Percentiles rank a stretch among this genome's conserved stretches.
Evolutionary conservation across 1,140 invertebrate species (phyloP).

Genomic region (Diorhabda elongata): DNA sequence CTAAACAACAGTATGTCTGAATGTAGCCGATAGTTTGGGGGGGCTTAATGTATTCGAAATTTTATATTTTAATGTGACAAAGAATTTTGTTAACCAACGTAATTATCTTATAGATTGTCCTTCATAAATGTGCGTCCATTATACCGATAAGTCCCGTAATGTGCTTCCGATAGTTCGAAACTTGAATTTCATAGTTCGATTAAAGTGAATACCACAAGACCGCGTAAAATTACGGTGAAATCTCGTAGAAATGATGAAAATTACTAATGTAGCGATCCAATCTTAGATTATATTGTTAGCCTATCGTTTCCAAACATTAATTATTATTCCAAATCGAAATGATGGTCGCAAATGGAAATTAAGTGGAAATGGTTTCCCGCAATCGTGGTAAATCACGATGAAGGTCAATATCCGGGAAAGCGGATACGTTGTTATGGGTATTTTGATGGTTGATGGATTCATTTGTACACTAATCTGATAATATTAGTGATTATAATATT

Average conservation of each 20-base stretch:
- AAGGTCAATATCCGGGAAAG: constrained; percentile 15
- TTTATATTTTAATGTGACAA: too few relatives aligned
- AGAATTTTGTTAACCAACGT: too few relatives aligned
- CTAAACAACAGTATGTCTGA: too few relatives aligned
- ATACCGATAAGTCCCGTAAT: constrained; percentile 1
- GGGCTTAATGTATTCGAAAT: too few relatives aligned
- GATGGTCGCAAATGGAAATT: constrained; percentile 11
- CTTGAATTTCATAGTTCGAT: neutral
- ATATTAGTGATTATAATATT: too few relatives aligned
- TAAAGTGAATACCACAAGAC: neutral
- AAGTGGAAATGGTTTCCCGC: constrained; percentile 12
- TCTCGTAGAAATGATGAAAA: constrained; percentile 2
- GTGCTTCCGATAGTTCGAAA: neutral
- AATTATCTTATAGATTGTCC: too few relatives aligned
- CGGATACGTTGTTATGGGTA: neutral
- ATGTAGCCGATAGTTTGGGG: too few relatives aligned
- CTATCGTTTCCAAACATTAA: constrained; percentile 9
- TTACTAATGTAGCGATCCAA: constrained; percentile 3
- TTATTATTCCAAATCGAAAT: constrained; percentile 11
- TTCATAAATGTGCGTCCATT: neutral
- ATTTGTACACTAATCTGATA: too few relatives aligned
- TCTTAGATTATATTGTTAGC: constrained; percentile 12
- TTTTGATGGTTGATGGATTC: too few relatives aligned
- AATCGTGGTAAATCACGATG: constrained; percentile 14
- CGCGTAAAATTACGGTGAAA: neutral